Evolutionary conservation across 2,888 invertebrate species (phyloP).

Genomic region (Dioctria rufipes): DNA sequence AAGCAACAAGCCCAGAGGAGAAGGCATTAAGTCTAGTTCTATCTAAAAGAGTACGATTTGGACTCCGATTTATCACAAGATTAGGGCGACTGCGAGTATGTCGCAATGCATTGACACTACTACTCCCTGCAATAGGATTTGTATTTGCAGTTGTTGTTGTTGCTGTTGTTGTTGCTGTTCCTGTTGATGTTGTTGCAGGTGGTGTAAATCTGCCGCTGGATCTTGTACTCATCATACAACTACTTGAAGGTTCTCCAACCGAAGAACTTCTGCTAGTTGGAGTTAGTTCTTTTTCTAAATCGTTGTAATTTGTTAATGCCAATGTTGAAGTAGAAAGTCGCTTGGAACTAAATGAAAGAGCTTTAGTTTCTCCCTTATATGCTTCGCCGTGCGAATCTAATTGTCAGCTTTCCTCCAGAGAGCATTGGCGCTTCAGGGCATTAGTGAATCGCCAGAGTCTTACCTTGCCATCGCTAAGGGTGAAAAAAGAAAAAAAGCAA

Average conservation of each 20-base stretch:
- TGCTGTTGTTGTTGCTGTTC: too few species aligned
- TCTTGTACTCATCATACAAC: background rate
- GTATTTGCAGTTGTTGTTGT: constrained; percentile 2
- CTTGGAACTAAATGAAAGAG: constrained; percentile 45
- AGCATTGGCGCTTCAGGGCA: constrained; percentile 63
- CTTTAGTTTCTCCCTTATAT: constrained; percentile 26
- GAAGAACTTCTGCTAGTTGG: constrained; percentile 1
- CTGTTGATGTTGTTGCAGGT: background rate
- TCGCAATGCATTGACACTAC: background rate
- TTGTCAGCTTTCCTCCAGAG: constrained; percentile 63
- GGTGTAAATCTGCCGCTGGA: constrained; percentile 9
- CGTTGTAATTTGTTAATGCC: constrained; percentile 23
- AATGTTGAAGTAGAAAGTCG: constrained; percentile 48
- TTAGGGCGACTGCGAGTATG: constrained; percentile 35
- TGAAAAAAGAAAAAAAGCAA: constrained; percentile 50
- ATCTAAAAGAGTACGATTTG: constrained; percentile 54
- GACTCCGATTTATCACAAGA: constrained; percentile 42
- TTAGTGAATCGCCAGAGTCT: constrained; percentile 64
- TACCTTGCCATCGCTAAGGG: constrained; percentile 64
- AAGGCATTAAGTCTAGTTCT: constrained; percentile 57
- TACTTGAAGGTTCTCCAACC: background rate
- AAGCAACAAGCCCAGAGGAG: constrained; percentile 53
- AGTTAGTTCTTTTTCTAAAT: background rate
- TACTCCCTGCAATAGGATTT: background rate
- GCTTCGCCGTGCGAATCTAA: constrained; percentile 9